Evolutionary conservation across 2,113 vertebrate species (phyloP).

Genomic region (Gymnogyps californianus): DNA sequence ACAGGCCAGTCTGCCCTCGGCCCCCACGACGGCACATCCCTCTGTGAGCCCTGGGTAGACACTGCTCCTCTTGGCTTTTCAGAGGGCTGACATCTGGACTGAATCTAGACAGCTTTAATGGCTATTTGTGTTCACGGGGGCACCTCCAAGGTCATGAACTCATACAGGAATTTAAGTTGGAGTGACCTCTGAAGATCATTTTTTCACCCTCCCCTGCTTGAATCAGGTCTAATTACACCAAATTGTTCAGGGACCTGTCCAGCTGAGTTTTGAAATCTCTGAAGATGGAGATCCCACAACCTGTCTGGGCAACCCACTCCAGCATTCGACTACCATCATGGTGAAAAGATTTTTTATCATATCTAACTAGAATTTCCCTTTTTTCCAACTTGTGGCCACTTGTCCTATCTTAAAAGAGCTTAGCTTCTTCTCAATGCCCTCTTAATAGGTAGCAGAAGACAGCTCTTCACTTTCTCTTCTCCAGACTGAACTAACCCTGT

Average conservation of each 20-base stretch:
- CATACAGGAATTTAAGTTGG: background rate
- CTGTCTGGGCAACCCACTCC: background rate
- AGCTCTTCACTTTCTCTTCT: background rate
- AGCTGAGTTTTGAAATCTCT: background rate
- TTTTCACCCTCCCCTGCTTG: background rate
- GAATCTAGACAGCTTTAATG: background rate
- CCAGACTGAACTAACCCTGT: background rate
- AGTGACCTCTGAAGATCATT: background rate
- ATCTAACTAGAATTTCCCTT: background rate
- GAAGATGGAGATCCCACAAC: background rate
- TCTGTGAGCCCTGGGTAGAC: background rate
- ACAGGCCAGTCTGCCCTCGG: fast-evolving
- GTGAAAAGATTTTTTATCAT: background rate
- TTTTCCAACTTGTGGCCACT: background rate
- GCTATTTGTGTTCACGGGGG: background rate
- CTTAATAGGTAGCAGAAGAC: background rate
- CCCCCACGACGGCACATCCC: fast-evolving
- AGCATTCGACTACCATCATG: fast-evolving
- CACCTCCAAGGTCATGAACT: background rate
- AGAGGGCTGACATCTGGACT: background rate
- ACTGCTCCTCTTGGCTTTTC: background rate
- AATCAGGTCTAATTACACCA: background rate
- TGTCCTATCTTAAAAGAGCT: background rate
- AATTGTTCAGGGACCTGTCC: background rate
- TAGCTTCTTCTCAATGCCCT: background rate